These are phyloP conservation scores for Saccopteryx bilineata DNA, from an alignment of 2,113 vertebrate species.

Conservation along the genomic window DNA sequence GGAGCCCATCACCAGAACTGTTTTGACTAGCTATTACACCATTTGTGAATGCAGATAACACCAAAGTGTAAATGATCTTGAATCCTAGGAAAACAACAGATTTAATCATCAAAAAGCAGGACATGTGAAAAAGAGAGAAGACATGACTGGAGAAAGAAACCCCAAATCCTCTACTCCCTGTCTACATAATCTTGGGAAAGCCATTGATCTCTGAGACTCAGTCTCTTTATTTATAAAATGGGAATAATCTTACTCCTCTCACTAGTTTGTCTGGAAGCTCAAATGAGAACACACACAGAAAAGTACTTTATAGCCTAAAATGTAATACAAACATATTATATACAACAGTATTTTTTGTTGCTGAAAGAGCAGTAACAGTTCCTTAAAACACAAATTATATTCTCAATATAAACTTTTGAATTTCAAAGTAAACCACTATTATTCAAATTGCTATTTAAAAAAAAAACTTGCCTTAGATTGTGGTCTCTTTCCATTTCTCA, in stretches of 20 bases:
- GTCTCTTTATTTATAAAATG: conserved; percentile 66
- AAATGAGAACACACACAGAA: conserved; percentile 4
- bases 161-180: neutral
- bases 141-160: neutral
- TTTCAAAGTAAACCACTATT: conserved; percentile 45
- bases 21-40: conserved; percentile 15
- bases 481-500: conserved; percentile 90
- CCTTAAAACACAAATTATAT: conserved; percentile 26
- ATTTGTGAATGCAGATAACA: conserved; percentile 52
- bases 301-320: conserved; percentile 12
- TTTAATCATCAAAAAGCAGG: conserved; percentile 44
- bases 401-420: neutral
- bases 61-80: conserved; percentile 51
- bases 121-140: conserved; percentile 40
- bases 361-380: neutral
- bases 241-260: conserved; percentile 17
- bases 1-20: neutral
- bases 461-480: conserved; percentile 93
- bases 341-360: neutral
- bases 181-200: neutral
- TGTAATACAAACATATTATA: neutral
- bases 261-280: neutral
- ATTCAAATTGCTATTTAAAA: neutral
- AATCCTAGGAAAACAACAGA: conserved; percentile 64
- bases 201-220: neutral